These are phyloP conservation scores for Pachydiplax longipennis DNA, from an alignment of 2,888 invertebrate genomes.

Conservation along the genomic window DNA sequence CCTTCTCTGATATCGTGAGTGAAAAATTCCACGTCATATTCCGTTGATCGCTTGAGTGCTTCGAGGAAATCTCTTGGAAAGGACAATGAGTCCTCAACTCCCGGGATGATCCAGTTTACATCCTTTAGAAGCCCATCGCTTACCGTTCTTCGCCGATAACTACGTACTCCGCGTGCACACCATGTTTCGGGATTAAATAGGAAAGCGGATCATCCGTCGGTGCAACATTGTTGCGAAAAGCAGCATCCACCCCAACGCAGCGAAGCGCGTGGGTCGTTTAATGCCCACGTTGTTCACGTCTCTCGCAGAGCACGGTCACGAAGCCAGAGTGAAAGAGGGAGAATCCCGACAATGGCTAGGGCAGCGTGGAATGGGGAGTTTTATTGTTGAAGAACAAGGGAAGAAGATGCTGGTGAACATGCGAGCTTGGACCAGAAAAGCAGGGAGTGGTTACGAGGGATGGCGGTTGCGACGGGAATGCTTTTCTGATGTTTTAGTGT, in stretches of 20 bases:
- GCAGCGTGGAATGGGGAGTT: background rate
- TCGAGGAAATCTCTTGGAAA: no score
- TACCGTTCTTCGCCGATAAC: no score
- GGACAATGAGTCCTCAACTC: no score
- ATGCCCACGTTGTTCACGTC: background rate
- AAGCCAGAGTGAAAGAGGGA: background rate
- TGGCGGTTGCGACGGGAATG: background rate
- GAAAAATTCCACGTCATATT: no score
- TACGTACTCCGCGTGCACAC: no score
- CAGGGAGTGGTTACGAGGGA: background rate
- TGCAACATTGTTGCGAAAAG: conserved; percentile 8
- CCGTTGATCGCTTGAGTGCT: no score
- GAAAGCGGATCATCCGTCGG: background rate
- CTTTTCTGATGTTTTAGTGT: background rate
- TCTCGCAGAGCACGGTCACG: background rate
- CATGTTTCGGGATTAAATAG: no score
- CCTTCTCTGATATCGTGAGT: no score
- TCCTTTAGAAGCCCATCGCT: no score
- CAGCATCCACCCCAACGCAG: background rate
- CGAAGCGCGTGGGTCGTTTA: background rate
- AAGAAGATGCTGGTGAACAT: background rate
- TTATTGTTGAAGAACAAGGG: background rate
- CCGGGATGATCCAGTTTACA: no score
- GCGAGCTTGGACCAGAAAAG: background rate
- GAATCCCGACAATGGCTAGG: background rate